A percentile compares a stretch with the other conserved stretches of the same genome.
Evolutionary conservation across 2,797 vertebrate species (phyloP).

Genomic region (Muscicapa striata): DNA sequence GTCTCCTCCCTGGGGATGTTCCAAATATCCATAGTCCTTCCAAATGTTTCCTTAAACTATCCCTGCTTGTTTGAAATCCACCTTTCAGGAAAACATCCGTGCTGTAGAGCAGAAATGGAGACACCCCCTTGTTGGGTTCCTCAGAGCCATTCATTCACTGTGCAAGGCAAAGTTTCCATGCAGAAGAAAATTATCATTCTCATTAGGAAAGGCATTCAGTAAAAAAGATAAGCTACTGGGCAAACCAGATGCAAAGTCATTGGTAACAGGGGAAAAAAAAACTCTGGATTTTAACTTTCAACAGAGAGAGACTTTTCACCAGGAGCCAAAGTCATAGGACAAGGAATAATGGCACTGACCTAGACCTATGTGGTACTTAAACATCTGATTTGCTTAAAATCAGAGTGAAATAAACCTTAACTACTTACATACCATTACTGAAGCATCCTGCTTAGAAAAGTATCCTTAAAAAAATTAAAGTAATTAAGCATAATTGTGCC

Average conservation of each 20-base stretch:
- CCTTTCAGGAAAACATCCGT: neutral
- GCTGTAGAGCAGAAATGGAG: neutral
- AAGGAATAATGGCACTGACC: neutral
- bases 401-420: neutral
- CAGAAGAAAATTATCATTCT: neutral
- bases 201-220: neutral
- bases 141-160: neutral
- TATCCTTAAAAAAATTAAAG: neutral
- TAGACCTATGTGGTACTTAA: neutral
- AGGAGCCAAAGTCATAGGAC: neutral
- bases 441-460: neutral
- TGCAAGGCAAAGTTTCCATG: neutral
- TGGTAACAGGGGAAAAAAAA: fast-evolving
- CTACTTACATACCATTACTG: neutral
- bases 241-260: neutral
- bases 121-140: fast-evolving
- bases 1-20: neutral
- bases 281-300: neutral
- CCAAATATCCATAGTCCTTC: neutral
- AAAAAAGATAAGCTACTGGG: neutral
- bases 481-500: neutral
- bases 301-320: neutral
- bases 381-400: neutral
- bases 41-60: neutral
- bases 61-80: neutral